Conservation (phyloP, 2,797 vertebrate species). For the Paguma larvata region DNA sequence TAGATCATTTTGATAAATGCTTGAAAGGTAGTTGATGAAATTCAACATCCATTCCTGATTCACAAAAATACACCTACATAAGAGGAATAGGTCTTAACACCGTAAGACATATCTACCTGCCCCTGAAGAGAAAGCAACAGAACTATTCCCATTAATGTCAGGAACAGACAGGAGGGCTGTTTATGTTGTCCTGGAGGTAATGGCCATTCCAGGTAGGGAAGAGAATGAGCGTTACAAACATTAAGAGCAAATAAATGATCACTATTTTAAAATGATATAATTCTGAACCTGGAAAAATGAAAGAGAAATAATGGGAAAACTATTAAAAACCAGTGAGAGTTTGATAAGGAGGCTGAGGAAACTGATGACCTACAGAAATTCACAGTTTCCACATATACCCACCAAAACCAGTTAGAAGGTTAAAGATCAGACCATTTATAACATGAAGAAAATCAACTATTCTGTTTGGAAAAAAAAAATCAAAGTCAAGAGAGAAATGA, state of each 20-base stretch:
- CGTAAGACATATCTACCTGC: not conserved
- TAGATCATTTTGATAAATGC: not conserved
- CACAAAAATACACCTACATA: not conserved
- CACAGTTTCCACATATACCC: not conserved
- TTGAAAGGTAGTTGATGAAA: constrained; percentile 29
- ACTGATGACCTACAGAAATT: not conserved
- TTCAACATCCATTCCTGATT: not conserved
- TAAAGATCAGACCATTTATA: constrained; percentile 34
- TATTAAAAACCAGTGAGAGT: not conserved
- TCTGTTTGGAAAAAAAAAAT: not conserved
- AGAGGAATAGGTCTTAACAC: not conserved
- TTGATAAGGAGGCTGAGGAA: not conserved
- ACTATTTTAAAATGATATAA: not conserved
- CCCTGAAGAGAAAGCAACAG: not conserved
- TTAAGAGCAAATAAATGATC: not conserved
- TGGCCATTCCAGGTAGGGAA: not conserved
- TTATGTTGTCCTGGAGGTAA: not conserved
- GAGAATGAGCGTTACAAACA: not conserved
- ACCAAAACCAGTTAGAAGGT: not conserved
- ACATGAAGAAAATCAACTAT: constrained; percentile 32
- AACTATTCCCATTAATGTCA: not conserved
- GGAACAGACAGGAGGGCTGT: not conserved
- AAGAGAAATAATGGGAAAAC: not conserved
- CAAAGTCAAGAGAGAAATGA: constrained; percentile 44
- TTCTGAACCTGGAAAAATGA: not conserved